Base-by-base conservation (phyloP, 2,797 vertebrate species). In the Gadopsis marmoratus region DNA sequence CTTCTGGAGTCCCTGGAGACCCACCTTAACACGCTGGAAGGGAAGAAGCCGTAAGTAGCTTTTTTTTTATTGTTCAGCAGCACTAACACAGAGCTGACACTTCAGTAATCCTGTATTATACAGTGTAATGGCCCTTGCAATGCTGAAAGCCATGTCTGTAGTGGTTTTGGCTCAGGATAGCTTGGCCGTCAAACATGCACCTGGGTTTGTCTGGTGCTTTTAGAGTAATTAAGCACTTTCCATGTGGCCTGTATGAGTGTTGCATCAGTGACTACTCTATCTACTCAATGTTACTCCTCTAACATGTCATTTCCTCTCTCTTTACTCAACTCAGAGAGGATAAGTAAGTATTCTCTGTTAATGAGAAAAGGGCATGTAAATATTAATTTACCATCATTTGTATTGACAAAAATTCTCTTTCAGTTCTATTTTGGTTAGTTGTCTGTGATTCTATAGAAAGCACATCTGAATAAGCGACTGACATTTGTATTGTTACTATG, bases 1-100 rank as follows among this genome's bases (percentile, higher is more conserved):
- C 97, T 99, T 82, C 96, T 99, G 94, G 97, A 98, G 93, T 99
- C 98, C 47, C 95, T 99, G 88, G 98, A 99, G 91, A 99, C 99
- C 37, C 98, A 99, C 92, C 96, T 99, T 86, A 99, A 98, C 93
- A 99, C 96, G n/a, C 95, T 99, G 92, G 98, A 99, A 94, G 98
- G 98, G 74, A 99, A 97, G 91, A 99, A 99, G 92, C 95, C 97
- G 98, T 99, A 90, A 95, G 95, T 94, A 59, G 19, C 41, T 66
- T 67, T 43, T 58, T 66, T 14, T 65, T 19, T 50, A 45, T 64
- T 0, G 1, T 74, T 82, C 23, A 16, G 12, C 29, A 35, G 11
- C 55, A 64, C 56, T 31, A 71, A 43, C 31, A 45, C 45, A 50
- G 37, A 74, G 41, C 48, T 21, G 21, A 33, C 14, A 19, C 66